Base-by-base conservation (phyloP, 2,888 invertebrate species). In the Drosophila rellima region DNA sequence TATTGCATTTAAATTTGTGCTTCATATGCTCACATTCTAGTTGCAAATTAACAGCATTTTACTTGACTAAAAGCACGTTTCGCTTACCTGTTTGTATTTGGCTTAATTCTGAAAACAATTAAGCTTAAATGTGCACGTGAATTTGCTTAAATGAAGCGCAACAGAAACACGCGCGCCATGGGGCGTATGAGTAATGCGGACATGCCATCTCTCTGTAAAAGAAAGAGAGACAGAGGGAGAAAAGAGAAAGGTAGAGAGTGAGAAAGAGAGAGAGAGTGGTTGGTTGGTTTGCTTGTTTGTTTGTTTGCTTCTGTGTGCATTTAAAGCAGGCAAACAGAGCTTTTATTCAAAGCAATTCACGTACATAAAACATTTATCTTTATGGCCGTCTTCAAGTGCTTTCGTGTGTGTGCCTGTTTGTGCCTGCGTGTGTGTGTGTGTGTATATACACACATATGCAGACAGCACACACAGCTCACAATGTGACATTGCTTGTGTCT, bases 361-460 rank as follows among this genome's bases (percentile, higher is more conserved):
- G 89, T 88, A 82, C 79, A 88, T 89, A 88, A 89, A 87, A 82
- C 88, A 87, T 89, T 87, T 87, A 89, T 89, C 88, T 85, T 87
- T 86, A 88, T 83, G 83, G 73, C 78, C 80, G 80, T 79, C 85
- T 87, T 89, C 74, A 84, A 88, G 84, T 87, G 76, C 70, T 65
- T 65, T 56, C 45, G 40, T 59, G 54, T 63, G 59, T 76, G 42
- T 60, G 8, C 48, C 17, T 29, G 33, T 26, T 23, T 50, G 47
- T 52, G 29, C n/a, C n/a, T n/a, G n/a, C n/a, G n/a, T 51, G 31
- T 40, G 26, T 37, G 26, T 26, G 26, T 39, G 45, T 48, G 26
- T 45, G 17, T 42, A 47, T 33, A 56, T 40, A 63, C 42, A 33
- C 52, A 55, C 50, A 64, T 33, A 33, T 44, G 33, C 4, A 13